Evolutionary conservation across 2,888 invertebrate genomes (phyloP), one percentile per base, ranked within the genome.

Genomic region (Drosophila picticornis): DNA sequence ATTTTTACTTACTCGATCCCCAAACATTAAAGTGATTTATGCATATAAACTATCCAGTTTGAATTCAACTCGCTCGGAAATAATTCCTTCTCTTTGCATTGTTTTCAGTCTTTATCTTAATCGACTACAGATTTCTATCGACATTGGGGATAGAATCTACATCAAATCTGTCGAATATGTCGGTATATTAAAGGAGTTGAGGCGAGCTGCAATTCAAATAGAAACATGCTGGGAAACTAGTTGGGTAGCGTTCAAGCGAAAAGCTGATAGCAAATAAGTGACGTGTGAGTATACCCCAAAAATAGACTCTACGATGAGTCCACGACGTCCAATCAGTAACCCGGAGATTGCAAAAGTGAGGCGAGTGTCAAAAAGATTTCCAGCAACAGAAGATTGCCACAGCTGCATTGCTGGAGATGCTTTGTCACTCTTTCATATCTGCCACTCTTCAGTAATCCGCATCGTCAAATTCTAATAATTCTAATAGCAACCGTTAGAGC

Each of bases 261-360:
- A 83, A 80, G 76, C 72, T 72, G 83, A 81, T 85, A 66, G 64
- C 13, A 84, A 78, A 83, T 83, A 85, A 84, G 80, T 84, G 88
- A 78, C 86, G 68, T 29, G 19, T 29, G 51, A 29, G n/a, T 74
- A 80, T 72, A 82, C 56, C 65, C 61, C 70, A 60, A 82, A 80
- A 61, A 75, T 66, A 68, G 32, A 25, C 27, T 27, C 25, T 46
- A 25, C 16, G 25, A 25, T 46, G 46, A 46, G 25, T 16, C 46
- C 25, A 46, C 25, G 9, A 36, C 11, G 52, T 27, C 32, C 22
- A 48, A 46, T 38, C 43, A 13, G 25, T 31, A 31, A 25, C 38
- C 32, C 31, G 40, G 38, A 52, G 60, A 72, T 46, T 46, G 46
- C 25, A 46, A 16, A 25, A 16, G n/a, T 46, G 65, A 50, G 48